Evolutionary conservation across 2,888 invertebrate genomes (phyloP).

Genomic region (Campopleginae sp.): DNA sequence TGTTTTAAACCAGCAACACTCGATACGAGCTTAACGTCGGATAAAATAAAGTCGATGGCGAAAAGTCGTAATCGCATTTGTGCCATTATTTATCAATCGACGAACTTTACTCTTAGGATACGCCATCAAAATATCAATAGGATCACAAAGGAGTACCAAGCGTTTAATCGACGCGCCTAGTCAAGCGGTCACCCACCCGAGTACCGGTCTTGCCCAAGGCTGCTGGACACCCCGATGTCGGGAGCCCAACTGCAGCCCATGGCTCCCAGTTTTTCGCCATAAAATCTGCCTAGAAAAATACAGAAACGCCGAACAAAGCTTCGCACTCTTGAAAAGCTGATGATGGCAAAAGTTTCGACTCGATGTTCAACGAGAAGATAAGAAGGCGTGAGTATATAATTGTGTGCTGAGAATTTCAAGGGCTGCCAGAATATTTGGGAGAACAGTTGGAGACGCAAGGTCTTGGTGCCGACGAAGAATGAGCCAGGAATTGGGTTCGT

Average conservation of each 20-base stretch:
- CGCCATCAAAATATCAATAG: not conserved
- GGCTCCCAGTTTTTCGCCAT: not conserved
- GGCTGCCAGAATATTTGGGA: conserved; percentile 21
- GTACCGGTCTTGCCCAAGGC: too few relatives aligned
- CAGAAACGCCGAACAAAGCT: not conserved
- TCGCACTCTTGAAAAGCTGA: not conserved
- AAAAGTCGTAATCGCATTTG: not conserved
- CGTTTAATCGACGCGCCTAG: too few relatives aligned
- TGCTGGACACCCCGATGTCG: too few relatives aligned
- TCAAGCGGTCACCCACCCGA: too few relatives aligned
- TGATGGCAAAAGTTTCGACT: not conserved
- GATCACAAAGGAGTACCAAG: not conserved
- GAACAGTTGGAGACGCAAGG: not conserved
- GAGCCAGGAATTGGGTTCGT: conserved; percentile 39
- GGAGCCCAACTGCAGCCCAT: too few relatives aligned
- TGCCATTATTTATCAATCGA: not conserved
- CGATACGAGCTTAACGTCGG: conserved; percentile 13
- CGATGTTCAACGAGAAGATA: not conserved
- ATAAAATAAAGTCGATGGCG: conserved; percentile 6
- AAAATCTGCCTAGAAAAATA: not conserved
- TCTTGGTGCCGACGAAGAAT: conserved; percentile 40
- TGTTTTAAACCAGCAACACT: not conserved
- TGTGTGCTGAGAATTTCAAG: conserved; percentile 8
- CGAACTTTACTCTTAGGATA: not conserved
- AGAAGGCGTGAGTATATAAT: not conserved